These are phyloP conservation scores for Caenorhabditis afra DNA, from an alignment of 2,888 invertebrate genomes.

Conservation along the genomic window DNA sequence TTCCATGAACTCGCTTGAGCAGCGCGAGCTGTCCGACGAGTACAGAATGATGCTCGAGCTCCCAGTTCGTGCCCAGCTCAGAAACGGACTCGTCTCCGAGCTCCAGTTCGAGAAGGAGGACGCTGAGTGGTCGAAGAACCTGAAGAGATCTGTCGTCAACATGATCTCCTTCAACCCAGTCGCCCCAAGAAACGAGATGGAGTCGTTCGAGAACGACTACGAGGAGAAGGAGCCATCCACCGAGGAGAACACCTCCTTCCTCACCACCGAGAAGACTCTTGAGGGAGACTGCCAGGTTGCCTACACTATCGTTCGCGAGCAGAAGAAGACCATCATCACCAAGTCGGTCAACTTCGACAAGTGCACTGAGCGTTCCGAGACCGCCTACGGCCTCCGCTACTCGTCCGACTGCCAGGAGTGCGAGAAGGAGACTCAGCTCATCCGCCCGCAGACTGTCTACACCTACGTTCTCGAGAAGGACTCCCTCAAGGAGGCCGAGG, in stretches of 20 bases:
- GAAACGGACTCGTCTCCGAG: constrained; percentile 72
- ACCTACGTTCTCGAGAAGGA: constrained; percentile 61
- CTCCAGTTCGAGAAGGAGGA: constrained; percentile 65
- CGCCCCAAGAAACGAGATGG: constrained; percentile 50
- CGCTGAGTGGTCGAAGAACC: constrained; percentile 75
- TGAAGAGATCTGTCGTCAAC: constrained; percentile 77
- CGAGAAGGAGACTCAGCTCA: constrained; percentile 57
- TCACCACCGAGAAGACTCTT: constrained; percentile 62
- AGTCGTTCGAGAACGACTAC: constrained; percentile 35
- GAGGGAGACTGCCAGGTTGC: constrained; percentile 76
- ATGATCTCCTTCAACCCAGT: constrained; percentile 63
- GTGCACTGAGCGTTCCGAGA: constrained; percentile 78
- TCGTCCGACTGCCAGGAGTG: constrained; percentile 62
- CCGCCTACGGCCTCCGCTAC: constrained; percentile 57
- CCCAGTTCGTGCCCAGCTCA: constrained; percentile 73
- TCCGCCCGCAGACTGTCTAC: constrained; percentile 65
- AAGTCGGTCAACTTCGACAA: constrained; percentile 81
- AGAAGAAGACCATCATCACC: constrained; percentile 65
- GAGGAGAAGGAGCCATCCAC: constrained; percentile 33
- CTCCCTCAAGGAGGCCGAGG: constrained; percentile 63
- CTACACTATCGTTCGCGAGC: constrained; percentile 64
- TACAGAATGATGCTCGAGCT: constrained; percentile 64
- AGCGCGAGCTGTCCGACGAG: constrained; percentile 61
- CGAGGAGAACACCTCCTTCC: constrained; percentile 57
- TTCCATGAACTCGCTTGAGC: constrained; percentile 65